phyloP scores from a whole-genome alignment of 2,888 invertebrate genomes.

The Drosophila nr. perissopoda region DNA sequence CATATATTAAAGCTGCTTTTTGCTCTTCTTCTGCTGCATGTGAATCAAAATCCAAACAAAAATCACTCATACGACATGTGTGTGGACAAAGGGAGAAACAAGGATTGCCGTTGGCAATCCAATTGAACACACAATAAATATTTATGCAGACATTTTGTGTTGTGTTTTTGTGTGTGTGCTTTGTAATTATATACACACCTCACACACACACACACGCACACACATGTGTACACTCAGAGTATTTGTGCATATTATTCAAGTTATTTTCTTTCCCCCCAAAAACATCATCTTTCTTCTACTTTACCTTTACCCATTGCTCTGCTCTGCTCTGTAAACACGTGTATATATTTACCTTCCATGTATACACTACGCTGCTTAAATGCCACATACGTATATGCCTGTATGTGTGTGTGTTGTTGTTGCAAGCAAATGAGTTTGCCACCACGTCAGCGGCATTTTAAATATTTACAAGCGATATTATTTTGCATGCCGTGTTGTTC shows the following conservation, averaged over 20 bases:
- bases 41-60: slow-evolving; percentile 40
- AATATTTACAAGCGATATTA: slow-evolving; percentile 74
- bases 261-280: slow-evolving; percentile 58
- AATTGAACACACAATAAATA: slow-evolving; percentile 73
- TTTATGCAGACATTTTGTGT: slow-evolving; percentile 64
- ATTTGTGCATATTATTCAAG: slow-evolving; percentile 64
- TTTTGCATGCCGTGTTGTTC: slow-evolving; percentile 45
- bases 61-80: slow-evolving; percentile 66
- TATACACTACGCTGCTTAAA: slow-evolving; percentile 58
- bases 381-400: slow-evolving; percentile 7
- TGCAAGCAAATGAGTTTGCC: slow-evolving; percentile 66
- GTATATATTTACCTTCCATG: slow-evolving; percentile 67
- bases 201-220: slow-evolving; percentile 12
- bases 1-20: slow-evolving; percentile 7
- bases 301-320: not conserved
- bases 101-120: slow-evolving; percentile 54
- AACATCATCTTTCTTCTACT: slow-evolving; percentile 26
- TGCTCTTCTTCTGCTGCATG: slow-evolving; percentile 9
- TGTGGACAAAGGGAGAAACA: slow-evolving; percentile 1
- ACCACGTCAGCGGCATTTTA: slow-evolving; percentile 49
- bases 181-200: slow-evolving; percentile 61
- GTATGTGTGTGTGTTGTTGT: slow-evolving; percentile 37
- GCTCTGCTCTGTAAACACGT: slow-evolving; percentile 38
- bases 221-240: slow-evolving; percentile 10
- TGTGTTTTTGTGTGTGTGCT: slow-evolving; percentile 44